Base-by-base conservation (phyloP, 2,797 vertebrate genomes). In the Pristis pectinata region DNA sequence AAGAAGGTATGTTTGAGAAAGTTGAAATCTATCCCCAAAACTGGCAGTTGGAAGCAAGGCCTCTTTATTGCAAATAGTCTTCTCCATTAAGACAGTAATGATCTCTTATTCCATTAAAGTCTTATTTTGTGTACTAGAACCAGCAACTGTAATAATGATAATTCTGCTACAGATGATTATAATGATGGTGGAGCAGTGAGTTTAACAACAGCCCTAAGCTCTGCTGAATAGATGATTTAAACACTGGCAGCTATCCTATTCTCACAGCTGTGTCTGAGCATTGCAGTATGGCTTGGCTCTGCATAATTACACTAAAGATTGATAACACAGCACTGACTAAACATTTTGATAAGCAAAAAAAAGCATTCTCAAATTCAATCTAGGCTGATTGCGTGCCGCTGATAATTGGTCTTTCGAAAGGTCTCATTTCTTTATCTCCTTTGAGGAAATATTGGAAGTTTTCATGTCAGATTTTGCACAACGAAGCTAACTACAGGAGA, bases 141-240 rank as follows among this genome's bases (percentile, higher is more conserved):
- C 67, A 93, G 92, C 70, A 94, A 94, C 67, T 94, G 30, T 94
- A 74, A 94, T 94, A 44, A 94, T 94, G 70, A 74, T 94, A 94
- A 94, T 94, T 74, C 72, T 74, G 70, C 67, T 53, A 76, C 92
- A 94, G 70, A 94, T 94, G 67, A 94, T 94, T 94, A 94, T 74
- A 94, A 49, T 76, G 70, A 94, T 72, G 37, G 44, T 41, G 72
- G 67, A 74, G 70, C 70, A 74, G 70, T 94, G 67, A 74, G 92
- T 74, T 74, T 94, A 94, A 94, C 92, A 94, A 94, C 92, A 94
- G 92, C 92, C 59, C 41, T 74, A 76, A 94, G 41, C 92, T 94
- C 92, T 53, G 30, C 92, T 94, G 92, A 94, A 94, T 94, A 94
- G 92, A 94, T 94, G 70, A 94, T 94, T 72, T 37, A 49, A 34